Evolutionary conservation across 2,113 vertebrate species (phyloP).

Genomic region (Hippolais icterina): DNA sequence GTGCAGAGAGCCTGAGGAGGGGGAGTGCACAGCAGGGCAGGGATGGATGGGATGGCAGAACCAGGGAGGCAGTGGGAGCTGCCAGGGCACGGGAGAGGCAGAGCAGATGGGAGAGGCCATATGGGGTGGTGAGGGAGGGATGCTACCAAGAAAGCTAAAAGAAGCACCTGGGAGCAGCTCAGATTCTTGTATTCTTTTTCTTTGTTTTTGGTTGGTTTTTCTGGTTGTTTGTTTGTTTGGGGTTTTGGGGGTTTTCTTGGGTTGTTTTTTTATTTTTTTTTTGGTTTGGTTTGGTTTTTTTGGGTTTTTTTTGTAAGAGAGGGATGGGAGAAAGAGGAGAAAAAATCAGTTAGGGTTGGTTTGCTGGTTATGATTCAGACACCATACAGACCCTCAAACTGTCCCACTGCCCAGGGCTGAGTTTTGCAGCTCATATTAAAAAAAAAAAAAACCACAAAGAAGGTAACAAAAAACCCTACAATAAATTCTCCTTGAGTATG

Average conservation of each 20-base stretch:
- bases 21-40: not conserved
- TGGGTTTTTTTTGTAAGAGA: not conserved
- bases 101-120: slow-evolving; percentile 25
- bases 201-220: not conserved
- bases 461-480: not conserved
- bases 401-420: not conserved
- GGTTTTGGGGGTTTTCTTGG: not conserved
- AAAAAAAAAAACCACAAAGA: not conserved
- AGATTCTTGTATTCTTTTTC: not conserved
- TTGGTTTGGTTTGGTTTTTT: too few relatives aligned
- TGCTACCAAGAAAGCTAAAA: not conserved
- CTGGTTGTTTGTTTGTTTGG: too few relatives aligned
- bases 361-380: not conserved
- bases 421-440: not conserved
- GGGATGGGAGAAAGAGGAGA: not conserved
- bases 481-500: not conserved
- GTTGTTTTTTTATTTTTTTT: not conserved
- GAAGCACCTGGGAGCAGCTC: not conserved
- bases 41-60: not conserved
- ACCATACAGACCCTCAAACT: not conserved
- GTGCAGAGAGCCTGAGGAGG: not conserved
- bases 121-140: not conserved
- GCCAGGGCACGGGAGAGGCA: not conserved
- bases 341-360: not conserved
- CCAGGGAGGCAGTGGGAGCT: not conserved